Conservation (phyloP, 2,797 vertebrate species). For the Melanotaenia maccullochi region DNA sequence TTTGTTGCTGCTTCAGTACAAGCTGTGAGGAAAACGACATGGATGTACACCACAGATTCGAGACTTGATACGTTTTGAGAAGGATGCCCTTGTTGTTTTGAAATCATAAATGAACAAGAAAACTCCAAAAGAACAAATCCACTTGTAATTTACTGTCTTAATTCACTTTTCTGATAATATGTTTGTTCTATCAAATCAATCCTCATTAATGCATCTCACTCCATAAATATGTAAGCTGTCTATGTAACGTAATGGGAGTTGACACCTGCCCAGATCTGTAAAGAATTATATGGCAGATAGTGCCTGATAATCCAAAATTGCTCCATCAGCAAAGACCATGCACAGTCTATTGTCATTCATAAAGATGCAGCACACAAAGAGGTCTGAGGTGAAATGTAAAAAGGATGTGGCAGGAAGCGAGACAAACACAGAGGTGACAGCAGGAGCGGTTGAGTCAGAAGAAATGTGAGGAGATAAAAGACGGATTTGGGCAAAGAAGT, state of each 20-base stretch:
- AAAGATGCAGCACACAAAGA: constrained; percentile 7
- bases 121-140: too few relatives aligned
- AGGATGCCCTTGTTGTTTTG: background rate
- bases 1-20: background rate
- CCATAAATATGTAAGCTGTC: constrained; percentile 3
- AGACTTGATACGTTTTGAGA: background rate
- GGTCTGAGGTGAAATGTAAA: constrained; percentile 11
- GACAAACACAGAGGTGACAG: constrained; percentile 29
- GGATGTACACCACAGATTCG: too few relatives aligned
- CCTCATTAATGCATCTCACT: background rate
- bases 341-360: constrained; percentile 8
- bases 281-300: background rate
- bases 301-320: constrained; percentile 5
- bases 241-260: background rate
- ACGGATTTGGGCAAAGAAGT: constrained; percentile 22
- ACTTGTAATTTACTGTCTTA: background rate
- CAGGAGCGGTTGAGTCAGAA: constrained; percentile 23
- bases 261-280: background rate
- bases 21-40: background rate
- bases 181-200: background rate
- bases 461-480: constrained; percentile 27
- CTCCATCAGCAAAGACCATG: constrained; percentile 13
- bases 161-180: background rate
- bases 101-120: too few relatives aligned
- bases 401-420: constrained; percentile 12